Evolutionary conservation across 1,140 invertebrate species (phyloP).

Genomic region (Temnothorax nylanderi): DNA sequence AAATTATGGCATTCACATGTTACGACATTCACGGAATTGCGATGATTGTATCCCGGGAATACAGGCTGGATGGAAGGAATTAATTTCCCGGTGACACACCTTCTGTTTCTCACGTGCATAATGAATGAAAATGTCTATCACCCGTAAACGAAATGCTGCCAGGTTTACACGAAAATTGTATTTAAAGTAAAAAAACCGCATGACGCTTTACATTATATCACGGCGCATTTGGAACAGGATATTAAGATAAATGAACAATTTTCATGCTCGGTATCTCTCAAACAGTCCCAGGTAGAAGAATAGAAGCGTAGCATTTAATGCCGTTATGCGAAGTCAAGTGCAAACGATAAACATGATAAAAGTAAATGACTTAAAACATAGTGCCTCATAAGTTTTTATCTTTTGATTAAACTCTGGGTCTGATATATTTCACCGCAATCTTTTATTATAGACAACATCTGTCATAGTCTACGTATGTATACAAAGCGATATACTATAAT

Average conservation of each 20-base stretch:
- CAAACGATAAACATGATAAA: neutral
- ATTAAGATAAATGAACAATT: neutral
- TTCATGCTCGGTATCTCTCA: neutral
- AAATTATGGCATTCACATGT: slow-evolving; percentile 29
- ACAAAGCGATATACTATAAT: neutral
- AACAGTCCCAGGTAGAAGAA: neutral
- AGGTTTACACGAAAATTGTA: neutral
- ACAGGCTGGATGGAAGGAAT: neutral
- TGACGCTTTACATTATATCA: neutral
- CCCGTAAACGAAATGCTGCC: neutral
- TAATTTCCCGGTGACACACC: slow-evolving; percentile 11
- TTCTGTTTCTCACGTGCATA: slow-evolving; percentile 18
- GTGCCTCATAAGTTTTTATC: neutral
- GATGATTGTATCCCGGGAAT: neutral
- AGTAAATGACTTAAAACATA: neutral
- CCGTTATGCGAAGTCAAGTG: neutral
- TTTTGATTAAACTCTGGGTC: neutral
- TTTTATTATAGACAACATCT: neutral
- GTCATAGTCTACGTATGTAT: neutral
- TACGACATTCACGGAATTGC: neutral
- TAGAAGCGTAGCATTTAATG: neutral
- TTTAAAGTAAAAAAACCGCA: neutral
- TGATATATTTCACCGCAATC: neutral
- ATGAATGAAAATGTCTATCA: slow-evolving; percentile 4
- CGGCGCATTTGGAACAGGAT: neutral